A percentile compares a stretch with the other conserved stretches of the same genome.
Conservation (phyloP, 2,113 vertebrate species). For the Origma solitaria region DNA sequence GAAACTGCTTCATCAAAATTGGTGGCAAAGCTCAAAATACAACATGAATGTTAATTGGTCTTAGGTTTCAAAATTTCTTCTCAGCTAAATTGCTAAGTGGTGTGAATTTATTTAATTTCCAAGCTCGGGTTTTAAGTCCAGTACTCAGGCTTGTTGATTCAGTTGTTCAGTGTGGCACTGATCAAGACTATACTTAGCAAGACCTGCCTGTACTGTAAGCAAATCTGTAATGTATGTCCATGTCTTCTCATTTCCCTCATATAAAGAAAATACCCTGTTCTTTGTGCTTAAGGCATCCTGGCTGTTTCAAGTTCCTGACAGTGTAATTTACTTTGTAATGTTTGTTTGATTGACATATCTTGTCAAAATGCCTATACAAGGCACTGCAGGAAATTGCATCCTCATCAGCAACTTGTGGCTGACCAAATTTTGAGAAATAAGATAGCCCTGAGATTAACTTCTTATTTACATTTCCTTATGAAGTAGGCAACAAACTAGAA, state of each 20-base stretch:
- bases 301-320: neutral
- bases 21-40: neutral
- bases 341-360: neutral
- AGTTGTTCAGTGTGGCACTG: neutral
- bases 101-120: neutral
- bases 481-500: slow-evolving; percentile 17
- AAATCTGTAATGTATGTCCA: neutral
- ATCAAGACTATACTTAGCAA: neutral
- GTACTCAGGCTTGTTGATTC: neutral
- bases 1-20: neutral
- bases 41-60: neutral
- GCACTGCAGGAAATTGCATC: neutral
- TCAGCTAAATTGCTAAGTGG: neutral
- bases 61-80: neutral
- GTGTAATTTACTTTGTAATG: neutral
- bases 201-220: neutral
- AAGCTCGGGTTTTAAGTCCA: neutral
- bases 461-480: slow-evolving; percentile 22
- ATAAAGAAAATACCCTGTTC: neutral
- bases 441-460: neutral
- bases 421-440: neutral
- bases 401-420: neutral
- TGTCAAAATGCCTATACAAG: neutral
- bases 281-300: neutral
- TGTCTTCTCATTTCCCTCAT: neutral